Evolutionary conservation across 2,113 vertebrate genomes (phyloP).

Genomic region (Acrocephalus arundinaceus): DNA sequence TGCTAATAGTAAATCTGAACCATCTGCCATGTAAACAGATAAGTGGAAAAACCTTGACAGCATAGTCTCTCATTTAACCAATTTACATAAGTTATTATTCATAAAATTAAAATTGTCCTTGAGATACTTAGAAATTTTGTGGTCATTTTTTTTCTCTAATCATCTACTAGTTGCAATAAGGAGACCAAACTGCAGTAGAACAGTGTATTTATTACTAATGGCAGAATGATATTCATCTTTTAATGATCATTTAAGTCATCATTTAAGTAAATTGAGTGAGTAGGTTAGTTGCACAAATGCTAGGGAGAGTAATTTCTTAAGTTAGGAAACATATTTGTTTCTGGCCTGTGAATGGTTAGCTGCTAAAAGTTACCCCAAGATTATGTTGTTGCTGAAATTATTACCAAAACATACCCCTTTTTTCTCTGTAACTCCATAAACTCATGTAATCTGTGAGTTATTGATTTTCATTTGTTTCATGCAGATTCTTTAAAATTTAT

Average conservation of each 20-base stretch:
- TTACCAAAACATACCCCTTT: background rate
- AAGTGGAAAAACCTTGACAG: conserved; percentile 18
- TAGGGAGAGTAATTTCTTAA: background rate
- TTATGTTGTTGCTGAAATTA: background rate
- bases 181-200: background rate
- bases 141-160: background rate
- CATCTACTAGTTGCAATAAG: background rate
- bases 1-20: conserved; percentile 40
- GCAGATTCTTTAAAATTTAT: background rate
- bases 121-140: background rate
- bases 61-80: conserved; percentile 16
- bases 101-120: conserved; percentile 18
- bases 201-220: background rate
- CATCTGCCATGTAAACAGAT: conserved; percentile 45
- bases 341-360: background rate
- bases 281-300: background rate
- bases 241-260: background rate
- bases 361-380: background rate
- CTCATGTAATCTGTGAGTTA: background rate
- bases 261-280: background rate
- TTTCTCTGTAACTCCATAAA: background rate
- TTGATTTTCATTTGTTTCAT: background rate
- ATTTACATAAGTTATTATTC: conserved; percentile 30
- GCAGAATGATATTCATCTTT: background rate
- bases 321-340: background rate